These are phyloP conservation scores for Acleris holmiana DNA, from an alignment of 2,888 invertebrate species.

Conservation along the genomic window DNA sequence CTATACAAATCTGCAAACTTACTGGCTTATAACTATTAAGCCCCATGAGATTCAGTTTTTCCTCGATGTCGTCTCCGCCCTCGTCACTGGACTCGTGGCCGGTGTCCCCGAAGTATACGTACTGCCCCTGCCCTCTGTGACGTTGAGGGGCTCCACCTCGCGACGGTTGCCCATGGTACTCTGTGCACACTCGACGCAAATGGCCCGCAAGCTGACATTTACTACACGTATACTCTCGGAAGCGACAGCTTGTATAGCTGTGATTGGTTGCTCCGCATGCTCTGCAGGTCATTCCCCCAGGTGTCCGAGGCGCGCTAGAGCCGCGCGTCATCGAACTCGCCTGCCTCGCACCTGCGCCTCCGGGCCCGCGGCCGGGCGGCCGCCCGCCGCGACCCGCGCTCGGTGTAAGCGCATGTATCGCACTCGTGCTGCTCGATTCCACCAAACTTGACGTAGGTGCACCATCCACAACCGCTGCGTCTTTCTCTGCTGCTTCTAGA, in stretches of 20 bases:
- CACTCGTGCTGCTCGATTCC: not conserved
- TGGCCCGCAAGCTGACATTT: slow-evolving; percentile 18
- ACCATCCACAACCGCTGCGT: slow-evolving; percentile 16
- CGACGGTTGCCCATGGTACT: not conserved
- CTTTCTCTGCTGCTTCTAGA: slow-evolving; percentile 15
- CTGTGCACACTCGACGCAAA: slow-evolving; percentile 26
- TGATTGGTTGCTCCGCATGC: slow-evolving; percentile 4
- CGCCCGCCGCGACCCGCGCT: not conserved
- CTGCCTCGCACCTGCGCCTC: too few species aligned
- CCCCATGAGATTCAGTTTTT: not conserved
- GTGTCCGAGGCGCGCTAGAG: not conserved
- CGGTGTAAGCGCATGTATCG: slow-evolving; percentile 4
- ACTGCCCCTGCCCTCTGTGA: slow-evolving; percentile 1
- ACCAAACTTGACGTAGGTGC: not conserved
- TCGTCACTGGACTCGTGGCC: not conserved
- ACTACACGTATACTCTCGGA: slow-evolving; percentile 15
- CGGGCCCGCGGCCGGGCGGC: slow-evolving; percentile 1
- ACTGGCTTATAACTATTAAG: slow-evolving; percentile 11
- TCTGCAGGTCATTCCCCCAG: not conserved
- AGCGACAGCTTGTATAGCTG: not conserved
- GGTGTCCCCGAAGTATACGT: not conserved
- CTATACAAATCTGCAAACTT: not conserved
- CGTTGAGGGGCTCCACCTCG: not conserved
- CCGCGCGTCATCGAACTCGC: not conserved
- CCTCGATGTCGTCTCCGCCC: not conserved